Evolutionary conservation across 2,888 invertebrate species (phyloP).

Genomic region (Ommatoiulus sabulosus): DNA sequence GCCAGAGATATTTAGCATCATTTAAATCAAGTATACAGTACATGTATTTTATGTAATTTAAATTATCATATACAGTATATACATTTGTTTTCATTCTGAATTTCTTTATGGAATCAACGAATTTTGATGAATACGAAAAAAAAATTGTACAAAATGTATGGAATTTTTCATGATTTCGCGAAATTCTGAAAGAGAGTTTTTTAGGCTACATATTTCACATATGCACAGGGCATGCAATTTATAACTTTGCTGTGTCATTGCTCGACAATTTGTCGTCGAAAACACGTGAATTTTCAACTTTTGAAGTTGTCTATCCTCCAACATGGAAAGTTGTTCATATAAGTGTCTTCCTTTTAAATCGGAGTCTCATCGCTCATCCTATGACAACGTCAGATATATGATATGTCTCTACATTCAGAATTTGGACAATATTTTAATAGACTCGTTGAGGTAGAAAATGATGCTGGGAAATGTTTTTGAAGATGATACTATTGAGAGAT

Average conservation of each 20-base stretch:
- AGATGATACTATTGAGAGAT: not conserved
- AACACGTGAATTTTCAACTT: not conserved
- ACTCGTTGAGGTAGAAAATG: slow-evolving; percentile 1
- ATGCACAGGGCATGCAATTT: not conserved
- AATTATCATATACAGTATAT: too few species aligned
- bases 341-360: slow-evolving; percentile 13
- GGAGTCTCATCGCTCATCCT: not conserved
- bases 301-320: not conserved
- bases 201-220: not conserved
- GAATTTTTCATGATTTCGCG: not conserved
- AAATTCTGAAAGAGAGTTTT: not conserved
- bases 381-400: not conserved
- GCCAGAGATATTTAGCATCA: too few species aligned
- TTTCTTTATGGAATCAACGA: too few species aligned
- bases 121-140: too few species aligned
- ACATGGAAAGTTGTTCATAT: not conserved
- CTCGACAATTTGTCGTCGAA: not conserved
- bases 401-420: not conserved
- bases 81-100: too few species aligned
- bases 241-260: not conserved
- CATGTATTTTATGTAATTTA: too few species aligned
- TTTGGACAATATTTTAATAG: slow-evolving; percentile 8
- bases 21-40: too few species aligned
- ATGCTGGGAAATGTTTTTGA: not conserved
- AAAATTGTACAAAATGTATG: too few species aligned